Base-by-base conservation (phyloP, 2,797 vertebrate species). In the Gallinago nigripennis region DNA sequence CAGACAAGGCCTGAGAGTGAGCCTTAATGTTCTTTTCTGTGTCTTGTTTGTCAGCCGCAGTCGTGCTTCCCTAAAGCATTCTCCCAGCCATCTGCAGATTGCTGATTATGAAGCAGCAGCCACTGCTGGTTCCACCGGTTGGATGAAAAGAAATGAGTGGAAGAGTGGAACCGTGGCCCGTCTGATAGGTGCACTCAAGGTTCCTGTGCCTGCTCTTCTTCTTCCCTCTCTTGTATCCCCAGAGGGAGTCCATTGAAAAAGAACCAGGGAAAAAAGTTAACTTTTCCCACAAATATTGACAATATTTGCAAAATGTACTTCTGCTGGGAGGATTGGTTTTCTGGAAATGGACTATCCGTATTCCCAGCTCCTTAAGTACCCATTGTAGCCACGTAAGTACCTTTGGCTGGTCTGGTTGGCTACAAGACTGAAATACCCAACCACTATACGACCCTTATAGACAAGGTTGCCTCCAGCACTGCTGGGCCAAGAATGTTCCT, bases 41-140 rank as follows among this genome's bases (percentile, higher is more conserved):
- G 83, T 89, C 92, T 89, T 94, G 94, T 86, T 95, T 92, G 93
- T 93, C 90, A 85, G 86, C 65, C 19, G 27, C 68, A 77, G 75
- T 89, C 86, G 82, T 70, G 82, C 91, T 86, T 92, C 86, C 85
- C 91, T 90, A 82, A 91, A 92, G 78, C 88, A 68, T 82, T 86
- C 82, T 82, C 64, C 83, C 86, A 85, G 93, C 53, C 93, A 94
- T 90, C 85, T 94, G 89, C 82, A 90, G 61, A 68, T 13, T 63
- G 70, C 66, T 70, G 80, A 84, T 79, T 84, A 56, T 46, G 70
- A 85, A 90, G 78, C 53, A 71, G 60, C 72, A 89, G 72, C 84
- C 61, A 9, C 75, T 86, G 61, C 51, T 54, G 58, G 71, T 90
- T 64, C 64, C 50, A 86, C 73, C 45, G 71, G 57, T 19, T 75